phyloP scores from a whole-genome alignment of 2,113 vertebrate species.

The Phrynosoma platyrhinos region DNA sequence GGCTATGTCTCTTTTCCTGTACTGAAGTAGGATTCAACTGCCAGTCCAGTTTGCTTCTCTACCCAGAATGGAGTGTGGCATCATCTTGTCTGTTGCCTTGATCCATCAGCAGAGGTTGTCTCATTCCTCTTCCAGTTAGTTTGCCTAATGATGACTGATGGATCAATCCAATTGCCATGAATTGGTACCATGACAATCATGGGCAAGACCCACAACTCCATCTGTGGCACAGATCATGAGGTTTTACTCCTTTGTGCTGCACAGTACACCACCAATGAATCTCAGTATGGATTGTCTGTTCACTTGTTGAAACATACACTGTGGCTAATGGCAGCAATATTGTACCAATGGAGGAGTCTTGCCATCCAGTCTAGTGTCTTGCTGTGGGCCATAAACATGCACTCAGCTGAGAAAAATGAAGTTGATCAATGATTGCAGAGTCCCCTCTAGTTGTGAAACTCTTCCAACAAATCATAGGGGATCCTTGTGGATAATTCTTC shows the following conservation, averaged over 20 bases:
- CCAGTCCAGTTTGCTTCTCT: not conserved
- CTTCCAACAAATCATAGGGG: constrained; percentile 16
- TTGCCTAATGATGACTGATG: not conserved
- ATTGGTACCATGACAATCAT: not conserved
- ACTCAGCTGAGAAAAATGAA: not conserved
- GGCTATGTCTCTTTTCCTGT: no score
- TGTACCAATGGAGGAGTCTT: not conserved
- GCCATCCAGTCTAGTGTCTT: not conserved
- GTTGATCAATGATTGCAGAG: constrained; percentile 4
- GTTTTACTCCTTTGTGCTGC: not conserved
- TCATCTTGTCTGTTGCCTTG: not conserved
- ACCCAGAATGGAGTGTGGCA: not conserved
- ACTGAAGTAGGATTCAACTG: no score
- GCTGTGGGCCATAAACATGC: constrained; percentile 4
- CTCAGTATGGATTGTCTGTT: not conserved
- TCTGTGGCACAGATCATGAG: not conserved
- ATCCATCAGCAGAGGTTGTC: no score
- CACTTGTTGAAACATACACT: not conserved
- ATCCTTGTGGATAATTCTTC: constrained; percentile 14
- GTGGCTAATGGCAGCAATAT: not conserved
- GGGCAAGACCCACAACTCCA: not conserved
- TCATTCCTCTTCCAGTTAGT: no score
- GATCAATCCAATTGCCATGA: not conserved
- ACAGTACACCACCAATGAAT: not conserved
- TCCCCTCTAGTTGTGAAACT: not conserved